Conservation (phyloP, 2,797 vertebrate species). For the Erpetoichthys calabaricus region DNA sequence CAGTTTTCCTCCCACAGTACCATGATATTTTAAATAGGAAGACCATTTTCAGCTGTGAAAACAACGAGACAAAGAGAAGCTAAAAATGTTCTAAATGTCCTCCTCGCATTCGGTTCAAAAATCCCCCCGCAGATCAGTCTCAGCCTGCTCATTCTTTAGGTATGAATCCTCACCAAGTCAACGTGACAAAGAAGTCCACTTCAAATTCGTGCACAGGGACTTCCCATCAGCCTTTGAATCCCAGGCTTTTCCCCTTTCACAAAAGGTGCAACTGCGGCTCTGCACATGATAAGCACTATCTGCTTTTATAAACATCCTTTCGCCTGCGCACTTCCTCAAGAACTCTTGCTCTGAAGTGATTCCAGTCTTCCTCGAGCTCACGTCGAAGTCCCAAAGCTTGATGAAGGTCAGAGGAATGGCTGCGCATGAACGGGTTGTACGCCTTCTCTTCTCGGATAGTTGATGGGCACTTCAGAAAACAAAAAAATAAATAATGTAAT, state of each 20-base stretch:
- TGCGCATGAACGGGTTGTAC: constrained; percentile 88
- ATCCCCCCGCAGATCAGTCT: too few species aligned
- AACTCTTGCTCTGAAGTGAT: constrained; percentile 65
- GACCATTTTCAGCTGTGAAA: too few species aligned
- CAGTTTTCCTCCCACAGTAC: too few species aligned
- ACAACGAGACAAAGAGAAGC: too few species aligned
- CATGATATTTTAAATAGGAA: too few species aligned
- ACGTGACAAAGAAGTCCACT: too few species aligned
- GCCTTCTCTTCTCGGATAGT: constrained; percentile 77
- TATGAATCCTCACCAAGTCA: too few species aligned
- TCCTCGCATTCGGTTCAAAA: too few species aligned
- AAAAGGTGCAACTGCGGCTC: not conserved
- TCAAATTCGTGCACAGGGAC: too few species aligned
- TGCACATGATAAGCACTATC: constrained; percentile 30
- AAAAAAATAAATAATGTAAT: not conserved
- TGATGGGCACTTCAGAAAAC: constrained; percentile 65
- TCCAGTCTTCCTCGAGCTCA: constrained; percentile 47
- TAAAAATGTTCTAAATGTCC: too few species aligned
- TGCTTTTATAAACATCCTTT: constrained; percentile 74
- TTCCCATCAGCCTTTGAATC: too few species aligned
- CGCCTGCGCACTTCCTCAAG: constrained; percentile 68
- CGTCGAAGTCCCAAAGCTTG: constrained; percentile 63
- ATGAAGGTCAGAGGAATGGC: constrained; percentile 65
- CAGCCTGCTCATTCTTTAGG: too few species aligned
- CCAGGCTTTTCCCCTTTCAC: not conserved